Conservation (phyloP, 1,140 invertebrate species). For the Drosophila carrolli region DNA sequence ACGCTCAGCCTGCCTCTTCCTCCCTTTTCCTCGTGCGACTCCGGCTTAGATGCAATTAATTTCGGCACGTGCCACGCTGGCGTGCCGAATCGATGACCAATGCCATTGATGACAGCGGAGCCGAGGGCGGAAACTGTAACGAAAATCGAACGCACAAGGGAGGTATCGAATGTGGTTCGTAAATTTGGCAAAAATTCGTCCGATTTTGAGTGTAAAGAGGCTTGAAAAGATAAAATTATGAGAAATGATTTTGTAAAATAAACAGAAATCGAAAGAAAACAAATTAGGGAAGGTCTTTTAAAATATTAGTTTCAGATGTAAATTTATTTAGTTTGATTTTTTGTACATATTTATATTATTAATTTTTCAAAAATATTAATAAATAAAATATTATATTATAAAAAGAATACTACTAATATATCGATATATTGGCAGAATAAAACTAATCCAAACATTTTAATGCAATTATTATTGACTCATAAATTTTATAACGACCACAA, state of each 20-base stretch:
- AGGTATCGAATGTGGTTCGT: constrained; percentile 15
- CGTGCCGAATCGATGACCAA: constrained; percentile 62
- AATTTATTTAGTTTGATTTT: too few species aligned
- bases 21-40: background rate
- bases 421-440: too few species aligned
- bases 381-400: too few species aligned
- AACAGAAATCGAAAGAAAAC: background rate
- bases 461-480: too few species aligned
- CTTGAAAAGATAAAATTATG: background rate
- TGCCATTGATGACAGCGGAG: constrained; percentile 62
- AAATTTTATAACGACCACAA: too few species aligned
- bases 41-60: constrained; percentile 55
- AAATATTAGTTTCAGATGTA: too few species aligned
- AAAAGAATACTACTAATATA: too few species aligned
- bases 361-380: too few species aligned
- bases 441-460: too few species aligned
- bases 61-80: constrained; percentile 59
- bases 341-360: too few species aligned
- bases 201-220: constrained; percentile 9
- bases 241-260: too few species aligned
- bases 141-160: constrained; percentile 2
- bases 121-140: constrained; percentile 41
- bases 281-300: too few species aligned
- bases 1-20: constrained; percentile 5
- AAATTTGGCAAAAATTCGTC: background rate